A percentile compares a stretch with the other conserved stretches of the same genome.
Conservation (phyloP, 1,140 invertebrate species). For the Bombus affinis region DNA sequence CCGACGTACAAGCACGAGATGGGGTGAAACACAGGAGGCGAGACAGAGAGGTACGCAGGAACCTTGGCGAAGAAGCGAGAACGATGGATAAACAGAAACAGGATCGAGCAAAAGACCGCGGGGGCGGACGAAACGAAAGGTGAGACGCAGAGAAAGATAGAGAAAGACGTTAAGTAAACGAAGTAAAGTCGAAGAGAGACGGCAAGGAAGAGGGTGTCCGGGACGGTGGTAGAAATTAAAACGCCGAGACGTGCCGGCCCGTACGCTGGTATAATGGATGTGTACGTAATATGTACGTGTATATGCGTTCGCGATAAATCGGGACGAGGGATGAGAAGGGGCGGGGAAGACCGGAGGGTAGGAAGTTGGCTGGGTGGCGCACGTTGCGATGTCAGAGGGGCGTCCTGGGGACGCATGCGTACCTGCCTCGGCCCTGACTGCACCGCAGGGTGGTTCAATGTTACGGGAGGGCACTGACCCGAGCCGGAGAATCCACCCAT, state of each 20-base stretch:
- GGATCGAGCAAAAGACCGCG: slow-evolving; percentile 5
- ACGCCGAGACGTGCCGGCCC: slow-evolving; percentile 60
- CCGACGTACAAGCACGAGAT: background rate
- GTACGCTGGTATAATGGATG: slow-evolving; percentile 20
- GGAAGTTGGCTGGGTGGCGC: slow-evolving; percentile 61
- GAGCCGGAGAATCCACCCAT: slow-evolving; percentile 72
- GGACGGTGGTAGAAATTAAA: slow-evolving; percentile 61
- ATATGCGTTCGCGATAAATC: slow-evolving; percentile 20
- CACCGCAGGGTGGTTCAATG: slow-evolving; percentile 82
- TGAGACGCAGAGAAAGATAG: background rate
- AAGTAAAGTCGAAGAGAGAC: slow-evolving; percentile 1
- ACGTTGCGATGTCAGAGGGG: slow-evolving; percentile 62
- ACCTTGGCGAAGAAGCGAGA: background rate
- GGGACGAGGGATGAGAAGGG: background rate
- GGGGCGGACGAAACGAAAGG: background rate
- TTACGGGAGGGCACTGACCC: slow-evolving; percentile 82
- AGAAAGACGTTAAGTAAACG: background rate
- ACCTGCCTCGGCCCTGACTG: slow-evolving; percentile 79
- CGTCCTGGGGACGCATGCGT: slow-evolving; percentile 73
- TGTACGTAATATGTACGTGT: background rate
- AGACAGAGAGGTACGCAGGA: background rate
- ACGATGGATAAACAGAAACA: slow-evolving; percentile 24
- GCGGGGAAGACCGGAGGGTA: background rate
- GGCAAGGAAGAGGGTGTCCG: background rate
- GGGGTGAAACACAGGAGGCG: background rate